phyloP scores from a whole-genome alignment of 2,888 invertebrate species.

The Acanthosepion lycidas region DNA sequence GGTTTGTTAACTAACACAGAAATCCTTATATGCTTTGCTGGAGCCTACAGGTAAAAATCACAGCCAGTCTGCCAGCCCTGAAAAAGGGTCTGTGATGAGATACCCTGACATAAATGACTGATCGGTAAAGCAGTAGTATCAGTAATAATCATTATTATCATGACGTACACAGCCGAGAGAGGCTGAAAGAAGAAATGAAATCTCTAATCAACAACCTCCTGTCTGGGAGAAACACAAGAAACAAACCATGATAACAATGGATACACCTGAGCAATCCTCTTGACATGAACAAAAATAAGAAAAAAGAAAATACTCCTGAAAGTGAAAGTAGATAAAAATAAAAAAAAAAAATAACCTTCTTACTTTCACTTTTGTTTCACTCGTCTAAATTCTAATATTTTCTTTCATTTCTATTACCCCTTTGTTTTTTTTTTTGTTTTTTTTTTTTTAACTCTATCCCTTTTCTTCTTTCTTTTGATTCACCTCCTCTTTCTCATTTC shows the following conservation, averaged over 20 bases:
- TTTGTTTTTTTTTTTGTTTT: not conserved
- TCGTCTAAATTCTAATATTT: not conserved
- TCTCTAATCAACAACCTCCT: not conserved
- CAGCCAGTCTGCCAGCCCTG: constrained; percentile 33
- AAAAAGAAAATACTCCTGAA: not conserved
- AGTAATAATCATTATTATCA: not conserved
- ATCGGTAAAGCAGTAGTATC: not conserved
- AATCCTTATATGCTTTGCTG: not conserved
- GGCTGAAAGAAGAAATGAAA: not conserved
- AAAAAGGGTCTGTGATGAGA: not conserved
- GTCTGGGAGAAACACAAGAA: constrained; percentile 13
- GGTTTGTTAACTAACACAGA: not conserved
- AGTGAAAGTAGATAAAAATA: not conserved
- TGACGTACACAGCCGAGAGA: not conserved
- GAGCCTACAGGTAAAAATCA: constrained; percentile 33
- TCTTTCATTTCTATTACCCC: not conserved
- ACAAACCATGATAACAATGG: not conserved
- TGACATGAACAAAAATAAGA: not conserved
- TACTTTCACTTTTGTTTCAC: not conserved
- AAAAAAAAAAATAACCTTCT: not conserved
- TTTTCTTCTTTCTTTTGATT: too few species aligned
- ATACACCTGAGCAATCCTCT: not conserved
- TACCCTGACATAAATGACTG: constrained; percentile 18
- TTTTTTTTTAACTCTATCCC: not conserved
- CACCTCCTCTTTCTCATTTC: not conserved